These are phyloP conservation scores for Penaeus indicus DNA, from an alignment of 1,140 invertebrate species.

Conservation along the genomic window DNA sequence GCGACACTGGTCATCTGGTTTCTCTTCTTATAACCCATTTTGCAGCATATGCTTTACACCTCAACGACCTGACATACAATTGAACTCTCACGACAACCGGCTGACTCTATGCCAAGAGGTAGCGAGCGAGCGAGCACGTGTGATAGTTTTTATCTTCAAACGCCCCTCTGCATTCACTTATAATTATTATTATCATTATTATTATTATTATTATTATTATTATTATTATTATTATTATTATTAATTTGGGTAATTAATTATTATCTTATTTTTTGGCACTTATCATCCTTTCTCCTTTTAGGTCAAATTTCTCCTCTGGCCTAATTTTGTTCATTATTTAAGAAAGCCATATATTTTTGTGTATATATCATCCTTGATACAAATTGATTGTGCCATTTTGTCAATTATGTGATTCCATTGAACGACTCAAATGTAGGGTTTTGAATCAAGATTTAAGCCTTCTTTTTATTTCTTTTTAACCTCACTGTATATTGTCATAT, in stretches of 20 bases:
- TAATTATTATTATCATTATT: neutral
- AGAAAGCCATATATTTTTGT: constrained; percentile 58
- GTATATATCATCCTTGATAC: constrained; percentile 56
- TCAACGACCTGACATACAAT: neutral
- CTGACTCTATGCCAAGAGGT: neutral
- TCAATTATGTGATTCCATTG: constrained; percentile 32
- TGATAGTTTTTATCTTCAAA: neutral
- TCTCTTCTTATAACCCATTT: too few species aligned
- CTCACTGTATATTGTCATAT: constrained; percentile 60
- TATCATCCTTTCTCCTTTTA: too few species aligned
- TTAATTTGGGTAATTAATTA: neutral
- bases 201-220: too few species aligned
- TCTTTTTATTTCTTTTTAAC: constrained; percentile 46
- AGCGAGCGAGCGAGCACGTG: constrained; percentile 9
- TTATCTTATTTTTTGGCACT: neutral
- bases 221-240: too few species aligned
- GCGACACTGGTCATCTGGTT: too few species aligned
- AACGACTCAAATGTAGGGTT: constrained; percentile 35
- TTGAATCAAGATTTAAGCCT: neutral
- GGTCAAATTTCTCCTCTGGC: too few species aligned
- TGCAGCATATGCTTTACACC: too few species aligned
- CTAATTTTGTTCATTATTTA: constrained; percentile 30
- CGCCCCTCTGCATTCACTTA: neutral
- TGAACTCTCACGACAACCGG: neutral
- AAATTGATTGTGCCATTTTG: constrained; percentile 55